Evolutionary conservation across 2,113 vertebrate genomes (phyloP).

Genomic region (Corythaixoides concolor): DNA sequence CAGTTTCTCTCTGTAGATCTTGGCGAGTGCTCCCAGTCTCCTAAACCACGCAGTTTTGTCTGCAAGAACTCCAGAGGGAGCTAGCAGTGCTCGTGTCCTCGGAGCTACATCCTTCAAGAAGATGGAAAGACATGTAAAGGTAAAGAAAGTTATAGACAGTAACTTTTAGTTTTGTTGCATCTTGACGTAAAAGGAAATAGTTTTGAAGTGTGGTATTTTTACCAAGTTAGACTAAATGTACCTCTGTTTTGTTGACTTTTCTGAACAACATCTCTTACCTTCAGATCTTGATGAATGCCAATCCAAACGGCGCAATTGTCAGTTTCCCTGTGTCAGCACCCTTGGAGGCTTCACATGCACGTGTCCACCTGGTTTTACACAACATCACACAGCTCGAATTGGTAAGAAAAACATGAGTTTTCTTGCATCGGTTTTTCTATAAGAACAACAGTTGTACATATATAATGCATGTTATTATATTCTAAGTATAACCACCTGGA

Average conservation of each 20-base stretch:
- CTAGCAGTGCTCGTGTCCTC: slow-evolving; percentile 83
- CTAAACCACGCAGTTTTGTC: slow-evolving; percentile 88
- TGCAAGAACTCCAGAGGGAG: slow-evolving; percentile 86
- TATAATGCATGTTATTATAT: too few species aligned
- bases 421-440: too few species aligned
- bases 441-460: too few species aligned
- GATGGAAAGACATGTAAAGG: slow-evolving; percentile 86
- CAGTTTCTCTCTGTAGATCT: slow-evolving; percentile 70
- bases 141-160: neutral
- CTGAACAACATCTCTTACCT: too few species aligned
- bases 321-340: too few species aligned
- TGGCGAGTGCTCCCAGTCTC: slow-evolving; percentile 85
- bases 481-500: too few species aligned
- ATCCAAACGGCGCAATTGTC: too few species aligned
- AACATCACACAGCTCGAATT: too few species aligned
- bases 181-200: neutral
- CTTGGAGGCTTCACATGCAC: too few species aligned
- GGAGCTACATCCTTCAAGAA: slow-evolving; percentile 82
- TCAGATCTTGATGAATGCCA: too few species aligned
- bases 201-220: neutral
- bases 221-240: neutral
- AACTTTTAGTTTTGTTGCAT: neutral
- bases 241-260: neutral
- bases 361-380: too few species aligned
- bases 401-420: too few species aligned